Conservation (phyloP, 2,113 vertebrate genomes). For the Ceyx margarethae region DNA sequence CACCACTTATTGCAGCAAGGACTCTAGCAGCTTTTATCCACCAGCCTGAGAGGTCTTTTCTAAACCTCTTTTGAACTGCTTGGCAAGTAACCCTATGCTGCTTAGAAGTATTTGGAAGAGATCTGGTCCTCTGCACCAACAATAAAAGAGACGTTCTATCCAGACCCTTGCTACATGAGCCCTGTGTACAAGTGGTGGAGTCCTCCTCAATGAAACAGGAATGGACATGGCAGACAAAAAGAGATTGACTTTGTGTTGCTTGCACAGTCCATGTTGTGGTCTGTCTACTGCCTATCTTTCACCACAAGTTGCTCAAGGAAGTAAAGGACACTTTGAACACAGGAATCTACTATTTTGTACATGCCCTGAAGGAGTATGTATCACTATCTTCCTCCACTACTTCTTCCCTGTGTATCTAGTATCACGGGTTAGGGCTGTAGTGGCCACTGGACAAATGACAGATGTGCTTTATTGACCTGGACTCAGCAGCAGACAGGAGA, state of each 20-base stretch:
- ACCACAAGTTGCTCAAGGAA: neutral
- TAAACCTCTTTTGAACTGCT: neutral
- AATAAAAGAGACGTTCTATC: neutral
- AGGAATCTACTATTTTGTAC: neutral
- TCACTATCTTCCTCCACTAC: neutral
- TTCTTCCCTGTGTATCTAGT: neutral
- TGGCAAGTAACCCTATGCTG: neutral
- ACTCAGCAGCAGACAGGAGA: no score
- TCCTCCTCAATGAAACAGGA: neutral
- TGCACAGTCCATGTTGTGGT: no score
- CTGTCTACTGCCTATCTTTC: neutral
- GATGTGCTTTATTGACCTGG: no score
- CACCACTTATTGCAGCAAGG: neutral
- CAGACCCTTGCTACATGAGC: rapidly evolving
- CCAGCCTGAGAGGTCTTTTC: neutral
- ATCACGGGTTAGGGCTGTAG: no score
- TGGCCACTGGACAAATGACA: no score
- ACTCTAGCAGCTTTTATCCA: neutral
- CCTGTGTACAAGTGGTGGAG: neutral
- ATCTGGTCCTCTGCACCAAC: neutral
- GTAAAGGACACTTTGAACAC: neutral
- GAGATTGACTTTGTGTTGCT: rapidly evolving
- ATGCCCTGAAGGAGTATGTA: neutral
- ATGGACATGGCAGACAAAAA: neutral
- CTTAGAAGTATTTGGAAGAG: neutral